phyloP scores from a whole-genome alignment of 64 coral and sea anemone genomes.

The Anthopleura sola region DNA sequence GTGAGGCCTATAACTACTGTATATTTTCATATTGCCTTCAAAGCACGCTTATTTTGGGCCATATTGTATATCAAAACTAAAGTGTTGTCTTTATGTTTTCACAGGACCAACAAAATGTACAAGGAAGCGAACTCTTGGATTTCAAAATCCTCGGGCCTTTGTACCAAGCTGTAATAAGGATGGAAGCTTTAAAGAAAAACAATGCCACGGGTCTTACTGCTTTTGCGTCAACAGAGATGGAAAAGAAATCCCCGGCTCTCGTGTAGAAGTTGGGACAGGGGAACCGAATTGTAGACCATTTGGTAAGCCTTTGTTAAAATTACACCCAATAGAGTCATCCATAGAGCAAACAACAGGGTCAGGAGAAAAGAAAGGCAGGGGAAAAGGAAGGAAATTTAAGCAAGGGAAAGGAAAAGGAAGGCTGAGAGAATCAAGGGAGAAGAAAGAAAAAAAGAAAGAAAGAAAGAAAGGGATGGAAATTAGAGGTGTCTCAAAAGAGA shows the following conservation, averaged over 20 bases:
- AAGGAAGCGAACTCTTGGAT: not conserved
- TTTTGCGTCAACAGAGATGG: slow-evolving; percentile 60
- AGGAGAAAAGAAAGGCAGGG: not conserved
- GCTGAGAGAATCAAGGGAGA: too few species aligned
- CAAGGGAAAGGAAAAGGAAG: too few species aligned
- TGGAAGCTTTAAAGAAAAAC: slow-evolving; percentile 11
- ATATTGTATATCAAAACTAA: not conserved
- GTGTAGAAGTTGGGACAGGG: not conserved
- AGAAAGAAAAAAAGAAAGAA: not conserved
- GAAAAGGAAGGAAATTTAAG: not conserved
- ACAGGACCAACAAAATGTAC: slow-evolving; percentile 17
- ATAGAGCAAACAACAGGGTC: not conserved
- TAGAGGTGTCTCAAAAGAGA: too few species aligned
- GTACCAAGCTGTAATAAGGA: slow-evolving; percentile 13
- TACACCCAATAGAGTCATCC: not conserved
- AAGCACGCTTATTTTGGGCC: too few species aligned
- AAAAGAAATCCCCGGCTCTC: slow-evolving; percentile 18
- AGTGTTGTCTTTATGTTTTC: not conserved
- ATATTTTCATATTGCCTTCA: too few species aligned
- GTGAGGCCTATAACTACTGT: too few species aligned
- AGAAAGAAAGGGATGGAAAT: too few species aligned
- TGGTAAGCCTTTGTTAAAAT: not conserved
- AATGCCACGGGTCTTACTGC: slow-evolving; percentile 56
- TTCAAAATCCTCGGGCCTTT: not conserved
- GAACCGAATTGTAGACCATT: not conserved